Conservation (phyloP, 2,113 vertebrate species). For the Colinus virginianus region DNA sequence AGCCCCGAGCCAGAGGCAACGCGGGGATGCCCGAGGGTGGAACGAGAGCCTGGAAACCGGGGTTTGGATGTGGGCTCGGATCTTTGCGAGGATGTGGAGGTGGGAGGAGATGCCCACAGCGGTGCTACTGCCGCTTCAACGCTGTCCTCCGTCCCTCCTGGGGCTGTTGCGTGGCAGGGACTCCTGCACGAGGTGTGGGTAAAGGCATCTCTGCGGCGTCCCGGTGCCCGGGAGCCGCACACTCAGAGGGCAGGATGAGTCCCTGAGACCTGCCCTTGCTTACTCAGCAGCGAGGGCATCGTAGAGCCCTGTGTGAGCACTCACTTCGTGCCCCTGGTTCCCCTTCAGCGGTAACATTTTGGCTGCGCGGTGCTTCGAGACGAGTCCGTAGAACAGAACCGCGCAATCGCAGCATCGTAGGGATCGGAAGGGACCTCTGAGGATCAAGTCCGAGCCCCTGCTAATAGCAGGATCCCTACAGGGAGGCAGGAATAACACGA, state of each 20-base stretch:
- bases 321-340: background rate
- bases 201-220: background rate
- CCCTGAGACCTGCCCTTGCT: background rate
- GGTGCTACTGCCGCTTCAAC: background rate
- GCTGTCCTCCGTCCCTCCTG: background rate
- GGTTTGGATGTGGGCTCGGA: background rate
- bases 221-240: background rate
- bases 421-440: background rate
- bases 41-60: background rate
- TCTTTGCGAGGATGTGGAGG: background rate
- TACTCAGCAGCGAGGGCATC: rapidly evolving
- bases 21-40: background rate
- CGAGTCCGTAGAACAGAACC: too few species aligned
- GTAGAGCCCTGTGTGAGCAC: too few species aligned
- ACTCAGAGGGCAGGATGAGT: background rate
- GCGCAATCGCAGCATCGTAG: too few species aligned
- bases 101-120: background rate
- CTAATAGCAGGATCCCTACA: background rate
- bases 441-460: background rate
- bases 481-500: background rate
- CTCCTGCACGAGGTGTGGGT: background rate
- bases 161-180: background rate
- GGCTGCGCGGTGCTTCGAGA: background rate
- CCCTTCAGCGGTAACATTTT: background rate
- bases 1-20: background rate